Evolutionary conservation across 2,113 vertebrate species (phyloP).

Genomic region (Origma solitaria): DNA sequence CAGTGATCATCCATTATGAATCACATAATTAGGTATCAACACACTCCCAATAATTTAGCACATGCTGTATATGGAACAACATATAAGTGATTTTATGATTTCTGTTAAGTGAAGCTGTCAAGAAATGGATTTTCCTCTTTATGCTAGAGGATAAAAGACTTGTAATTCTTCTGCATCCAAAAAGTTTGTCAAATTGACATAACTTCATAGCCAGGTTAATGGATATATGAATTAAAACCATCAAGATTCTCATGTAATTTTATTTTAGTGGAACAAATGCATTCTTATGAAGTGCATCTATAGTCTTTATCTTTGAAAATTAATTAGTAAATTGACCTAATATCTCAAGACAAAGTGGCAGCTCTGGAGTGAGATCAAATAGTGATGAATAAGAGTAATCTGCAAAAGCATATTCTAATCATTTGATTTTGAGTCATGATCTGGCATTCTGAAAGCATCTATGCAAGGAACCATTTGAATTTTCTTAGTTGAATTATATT

Average conservation of each 20-base stretch:
- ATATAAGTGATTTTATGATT: neutral
- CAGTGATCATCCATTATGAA: neutral
- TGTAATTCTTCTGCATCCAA: neutral
- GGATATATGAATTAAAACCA: neutral
- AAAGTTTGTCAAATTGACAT: neutral
- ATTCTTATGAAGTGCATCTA: neutral
- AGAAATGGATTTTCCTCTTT: neutral
- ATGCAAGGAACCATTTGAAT: neutral
- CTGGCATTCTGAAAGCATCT: neutral
- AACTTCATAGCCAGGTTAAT: neutral
- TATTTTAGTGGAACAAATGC: neutral
- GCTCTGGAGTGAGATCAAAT: neutral
- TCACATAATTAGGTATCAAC: neutral
- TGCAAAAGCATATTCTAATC: neutral
- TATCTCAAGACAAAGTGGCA: neutral
- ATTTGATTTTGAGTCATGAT: neutral
- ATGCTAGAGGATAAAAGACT: neutral
- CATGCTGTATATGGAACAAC: neutral
- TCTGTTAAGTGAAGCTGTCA: neutral
- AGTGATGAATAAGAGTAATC: neutral
- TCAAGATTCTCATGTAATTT: neutral
- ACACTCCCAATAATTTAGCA: neutral
- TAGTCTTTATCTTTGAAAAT: neutral
- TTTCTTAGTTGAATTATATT: neutral
- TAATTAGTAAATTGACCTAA: neutral